These are phyloP conservation scores for Proales similis DNA, from an alignment of 1,140 invertebrate genomes.

Conservation along the genomic window DNA sequence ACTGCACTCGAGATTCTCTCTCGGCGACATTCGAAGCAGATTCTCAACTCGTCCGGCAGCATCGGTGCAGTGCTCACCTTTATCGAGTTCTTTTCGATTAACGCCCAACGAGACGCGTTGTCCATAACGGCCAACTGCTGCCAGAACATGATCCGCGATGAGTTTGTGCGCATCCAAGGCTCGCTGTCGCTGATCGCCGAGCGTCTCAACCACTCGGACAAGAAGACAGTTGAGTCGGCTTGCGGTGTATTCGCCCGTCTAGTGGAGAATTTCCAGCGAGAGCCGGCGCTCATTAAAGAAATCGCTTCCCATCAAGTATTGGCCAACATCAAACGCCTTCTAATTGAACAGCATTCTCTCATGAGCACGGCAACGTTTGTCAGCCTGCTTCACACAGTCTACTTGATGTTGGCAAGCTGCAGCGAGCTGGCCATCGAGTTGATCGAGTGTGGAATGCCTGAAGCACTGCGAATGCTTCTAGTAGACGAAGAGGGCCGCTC, in stretches of 20 bases:
- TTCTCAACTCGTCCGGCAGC: constrained; percentile 75
- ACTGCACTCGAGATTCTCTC: constrained; percentile 94
- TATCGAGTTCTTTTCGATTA: constrained; percentile 91
- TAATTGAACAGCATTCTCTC: constrained; percentile 82
- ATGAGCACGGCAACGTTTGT: constrained; percentile 89
- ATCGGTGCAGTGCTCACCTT: constrained; percentile 89
- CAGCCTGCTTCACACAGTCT: constrained; percentile 85
- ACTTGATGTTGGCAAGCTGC: constrained; percentile 86
- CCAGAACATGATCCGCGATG: constrained; percentile 75
- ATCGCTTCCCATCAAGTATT: constrained; percentile 85
- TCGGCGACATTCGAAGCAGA: constrained; percentile 86
- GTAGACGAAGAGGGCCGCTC: not conserved
- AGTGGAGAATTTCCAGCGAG: constrained; percentile 89
- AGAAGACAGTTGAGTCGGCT: constrained; percentile 64
- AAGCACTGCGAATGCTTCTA: not conserved
- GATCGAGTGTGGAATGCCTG: constrained; percentile 62
- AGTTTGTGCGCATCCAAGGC: constrained; percentile 82
- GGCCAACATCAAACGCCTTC: constrained; percentile 64
- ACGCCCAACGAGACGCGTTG: constrained; percentile 81
- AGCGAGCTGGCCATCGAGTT: constrained; percentile 81
- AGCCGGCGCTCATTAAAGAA: constrained; percentile 79
- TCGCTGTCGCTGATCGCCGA: constrained; percentile 76
- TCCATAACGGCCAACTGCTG: constrained; percentile 94
- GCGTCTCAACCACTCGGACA: constrained; percentile 62
- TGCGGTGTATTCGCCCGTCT: constrained; percentile 88